phyloP scores from a whole-genome alignment of 1,140 invertebrate genomes.

The Solenopsis fugax region DNA sequence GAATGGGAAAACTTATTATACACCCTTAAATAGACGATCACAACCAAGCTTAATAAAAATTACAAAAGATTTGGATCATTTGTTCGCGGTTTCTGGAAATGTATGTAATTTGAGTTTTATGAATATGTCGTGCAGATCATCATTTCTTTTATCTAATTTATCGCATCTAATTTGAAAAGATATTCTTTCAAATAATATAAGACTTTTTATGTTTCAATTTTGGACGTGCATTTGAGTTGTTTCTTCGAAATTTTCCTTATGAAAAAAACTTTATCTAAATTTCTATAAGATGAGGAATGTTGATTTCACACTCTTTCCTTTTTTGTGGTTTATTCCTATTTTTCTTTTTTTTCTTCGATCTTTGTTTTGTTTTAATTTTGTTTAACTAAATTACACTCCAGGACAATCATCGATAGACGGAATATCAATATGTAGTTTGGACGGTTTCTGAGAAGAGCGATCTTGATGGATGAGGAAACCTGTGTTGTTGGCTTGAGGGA shows the following conservation, averaged over 20 bases:
- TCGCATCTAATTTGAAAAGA: background rate
- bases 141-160: background rate
- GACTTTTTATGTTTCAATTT: background rate
- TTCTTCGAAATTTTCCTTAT: background rate
- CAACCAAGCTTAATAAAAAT: conserved; percentile 30
- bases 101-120: background rate
- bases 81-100: background rate
- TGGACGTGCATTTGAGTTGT: background rate
- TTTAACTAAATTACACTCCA: conserved; percentile 62
- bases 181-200: too few relatives aligned
- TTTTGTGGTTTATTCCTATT: background rate
- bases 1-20: background rate
- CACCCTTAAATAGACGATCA: conserved; percentile 25
- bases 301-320: background rate
- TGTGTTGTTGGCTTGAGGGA: conserved; percentile 72
- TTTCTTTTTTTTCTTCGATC: background rate
- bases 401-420: conserved; percentile 81
- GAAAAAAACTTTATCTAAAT: too few relatives aligned
- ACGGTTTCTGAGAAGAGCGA: conserved; percentile 69
- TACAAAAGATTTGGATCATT: background rate
- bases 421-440: conserved; percentile 82
- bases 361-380: background rate
- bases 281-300: background rate
- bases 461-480: conserved; percentile 75
- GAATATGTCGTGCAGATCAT: background rate